Base-by-base conservation (phyloP, 2,888 invertebrate genomes). In the Chloromyia formosa region DNA sequence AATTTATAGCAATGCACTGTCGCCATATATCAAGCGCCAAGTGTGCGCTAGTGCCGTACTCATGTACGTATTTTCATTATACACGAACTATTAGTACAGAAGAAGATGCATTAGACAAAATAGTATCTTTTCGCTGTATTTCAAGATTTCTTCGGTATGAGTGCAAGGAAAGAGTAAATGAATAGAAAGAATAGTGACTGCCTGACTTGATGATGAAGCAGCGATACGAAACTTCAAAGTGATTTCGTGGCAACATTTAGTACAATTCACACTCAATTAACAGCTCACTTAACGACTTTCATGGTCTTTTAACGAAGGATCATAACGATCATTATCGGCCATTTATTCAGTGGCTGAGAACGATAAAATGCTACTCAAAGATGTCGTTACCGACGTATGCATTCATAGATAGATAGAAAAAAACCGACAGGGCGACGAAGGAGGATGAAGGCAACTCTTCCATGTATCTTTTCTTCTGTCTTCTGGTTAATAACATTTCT, bases 191-290 rank as follows among this genome's bases (percentile, higher is more conserved):
- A 35, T 35, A 4, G 27, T 35, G 27, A 49, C 10, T 1, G 18
- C 40, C 40, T 10, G 18, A 35, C 16, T 7, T 18, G 62, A 5
- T 14, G 27, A 7, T 27, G 35, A 14, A 16, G 42, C n/a, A 62
- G 18, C 62, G 42, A 14, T 62, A 49, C 4, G 22, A 23, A 71
- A 71, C 71, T 58, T 71, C 71, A 71, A 71, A 71, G 71, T 20
- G 40, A 58, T 71, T 71, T 71, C 40, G 42, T 56, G 56, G 18
- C 58, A 71, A 35, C 71, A 71, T 71, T 56, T 56, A 71, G 58
- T 58, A 40, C 71, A 71, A 42, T 71, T 71, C 71, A 71, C 71
- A 71, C 71, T 71, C 71, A 71, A 71, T 71, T 71, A 71, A 71
- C 71, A 71, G 71, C 58, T 71, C 71, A 42, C 71, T 71, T 71